Base-by-base conservation (phyloP, 2,888 invertebrate genomes). In the Neria commutata region DNA sequence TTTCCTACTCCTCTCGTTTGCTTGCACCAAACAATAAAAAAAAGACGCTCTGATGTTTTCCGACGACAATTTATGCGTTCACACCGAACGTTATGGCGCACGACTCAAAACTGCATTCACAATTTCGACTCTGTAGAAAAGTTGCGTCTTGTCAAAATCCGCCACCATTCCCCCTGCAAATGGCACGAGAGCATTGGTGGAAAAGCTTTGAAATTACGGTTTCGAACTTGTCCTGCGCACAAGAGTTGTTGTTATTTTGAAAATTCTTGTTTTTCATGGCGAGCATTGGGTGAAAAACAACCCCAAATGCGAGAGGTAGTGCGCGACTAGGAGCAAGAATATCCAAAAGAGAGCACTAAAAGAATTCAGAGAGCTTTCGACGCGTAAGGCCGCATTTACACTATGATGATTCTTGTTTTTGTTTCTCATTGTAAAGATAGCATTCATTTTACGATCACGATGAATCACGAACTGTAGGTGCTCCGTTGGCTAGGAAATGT, bases 91-190 rank as follows among this genome's bases (percentile, higher is more conserved):
- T 69, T 67, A 70, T 67, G 74, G 69, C 74, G 71, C 70, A 76
- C 77, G 71, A 72, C 74, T 74, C 69, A 70, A 70, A 78, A 77
- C 77, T 78, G 75, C 77, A 77, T 66, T 42, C 42, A 19, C 17
- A 42, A 42, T n/a, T n/a, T n/a, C n/a, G n/a, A n/a, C 17, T 17
- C 21, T 19, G 5, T 21, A 14, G 42, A 42, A 42, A 29, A 42
- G 21, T 42, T 17, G 19, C 21, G 14, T 42, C 3, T 8, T 21
- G 42, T 42, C 42, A 42, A 17, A 42, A 42, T 6, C 3, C 21
- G 3, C 5, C 5, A 5, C 42, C 4, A 17, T 42, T 4, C 6
- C 14, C 2, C 21, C 17, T 42, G 4, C 21, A 2, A 6, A 14
- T 42, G 21, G n/a, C n/a, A n/a, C n/a, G n/a, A n/a, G n/a, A n/a